Conservation (phyloP, 2,113 vertebrate species). For the Prietella phreatophila region DNA sequence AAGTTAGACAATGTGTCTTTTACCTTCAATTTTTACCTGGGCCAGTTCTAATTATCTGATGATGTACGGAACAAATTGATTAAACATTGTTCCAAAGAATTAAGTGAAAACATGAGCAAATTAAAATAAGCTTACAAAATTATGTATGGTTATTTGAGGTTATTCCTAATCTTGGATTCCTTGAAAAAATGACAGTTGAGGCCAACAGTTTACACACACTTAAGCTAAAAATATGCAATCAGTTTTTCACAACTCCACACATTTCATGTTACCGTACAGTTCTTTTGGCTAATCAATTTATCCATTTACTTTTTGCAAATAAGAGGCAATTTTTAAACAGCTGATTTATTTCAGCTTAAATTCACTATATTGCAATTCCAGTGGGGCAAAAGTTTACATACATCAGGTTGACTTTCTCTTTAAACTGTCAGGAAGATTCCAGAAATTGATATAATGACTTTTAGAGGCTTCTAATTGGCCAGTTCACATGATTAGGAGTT, state of each 20-base stretch:
- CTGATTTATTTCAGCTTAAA: not conserved
- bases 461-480: not conserved
- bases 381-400: not conserved
- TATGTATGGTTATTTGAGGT: not conserved
- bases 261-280: not conserved
- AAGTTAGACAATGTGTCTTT: not conserved
- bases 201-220: not conserved
- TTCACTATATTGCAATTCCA: not conserved
- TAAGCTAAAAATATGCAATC: not conserved
- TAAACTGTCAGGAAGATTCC: not conserved
- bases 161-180: not conserved
- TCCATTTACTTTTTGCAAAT: not conserved
- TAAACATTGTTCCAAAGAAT: not conserved
- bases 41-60: not conserved
- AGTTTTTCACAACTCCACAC: not conserved
- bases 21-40: not conserved
- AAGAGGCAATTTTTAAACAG: not conserved
- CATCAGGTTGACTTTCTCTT: not conserved
- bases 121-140: not conserved
- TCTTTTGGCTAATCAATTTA: not conserved
- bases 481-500: not conserved
- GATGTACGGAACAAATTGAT: not conserved
- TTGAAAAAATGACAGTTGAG: not conserved
- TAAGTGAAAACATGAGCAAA: not conserved
- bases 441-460: not conserved